Conservation (phyloP, 2,113 vertebrate genomes). For the Rattus rattus region DNA sequence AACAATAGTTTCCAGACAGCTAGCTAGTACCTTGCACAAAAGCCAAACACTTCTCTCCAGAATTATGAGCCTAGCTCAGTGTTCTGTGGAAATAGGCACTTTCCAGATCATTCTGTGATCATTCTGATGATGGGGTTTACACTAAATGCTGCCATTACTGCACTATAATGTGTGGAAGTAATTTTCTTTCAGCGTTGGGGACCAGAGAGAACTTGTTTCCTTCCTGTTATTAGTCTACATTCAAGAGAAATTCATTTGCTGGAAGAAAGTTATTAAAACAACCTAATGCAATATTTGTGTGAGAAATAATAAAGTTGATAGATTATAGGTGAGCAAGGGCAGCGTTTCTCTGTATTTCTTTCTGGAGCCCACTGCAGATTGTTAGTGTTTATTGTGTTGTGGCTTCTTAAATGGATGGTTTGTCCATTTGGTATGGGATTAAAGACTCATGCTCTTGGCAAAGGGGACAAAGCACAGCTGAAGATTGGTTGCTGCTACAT, state of each 20-base stretch:
- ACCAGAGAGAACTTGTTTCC: constrained; percentile 62
- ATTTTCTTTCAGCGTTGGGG: constrained; percentile 73
- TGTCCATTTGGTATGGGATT: constrained; percentile 56
- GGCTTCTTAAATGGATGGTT: constrained; percentile 47
- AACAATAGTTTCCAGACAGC: background rate
- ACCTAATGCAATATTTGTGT: constrained; percentile 74
- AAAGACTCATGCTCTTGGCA: constrained; percentile 35
- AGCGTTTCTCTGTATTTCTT: constrained; percentile 54
- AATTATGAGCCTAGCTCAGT: constrained; percentile 39
- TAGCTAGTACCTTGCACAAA: background rate
- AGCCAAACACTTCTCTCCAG: constrained; percentile 9
- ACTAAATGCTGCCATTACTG: constrained; percentile 68
- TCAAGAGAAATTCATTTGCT: constrained; percentile 72
- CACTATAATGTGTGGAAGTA: constrained; percentile 68
- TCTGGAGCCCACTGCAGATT: background rate
- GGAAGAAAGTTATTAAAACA: constrained; percentile 75
- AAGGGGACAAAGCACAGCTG: constrained; percentile 1
- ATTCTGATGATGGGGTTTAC: constrained; percentile 47
- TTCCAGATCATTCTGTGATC: constrained; percentile 58
- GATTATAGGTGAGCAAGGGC: constrained; percentile 67
- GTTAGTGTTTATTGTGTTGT: constrained; percentile 8
- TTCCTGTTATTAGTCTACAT: constrained; percentile 60
- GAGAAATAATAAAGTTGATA: constrained; percentile 77
- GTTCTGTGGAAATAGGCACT: constrained; percentile 67
- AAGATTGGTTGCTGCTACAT: constrained; percentile 17